Evolutionary conservation across 2,888 invertebrate species (phyloP), one percentile per base, ranked within the genome.

Genomic region (Meliscaeva auricollis): DNA sequence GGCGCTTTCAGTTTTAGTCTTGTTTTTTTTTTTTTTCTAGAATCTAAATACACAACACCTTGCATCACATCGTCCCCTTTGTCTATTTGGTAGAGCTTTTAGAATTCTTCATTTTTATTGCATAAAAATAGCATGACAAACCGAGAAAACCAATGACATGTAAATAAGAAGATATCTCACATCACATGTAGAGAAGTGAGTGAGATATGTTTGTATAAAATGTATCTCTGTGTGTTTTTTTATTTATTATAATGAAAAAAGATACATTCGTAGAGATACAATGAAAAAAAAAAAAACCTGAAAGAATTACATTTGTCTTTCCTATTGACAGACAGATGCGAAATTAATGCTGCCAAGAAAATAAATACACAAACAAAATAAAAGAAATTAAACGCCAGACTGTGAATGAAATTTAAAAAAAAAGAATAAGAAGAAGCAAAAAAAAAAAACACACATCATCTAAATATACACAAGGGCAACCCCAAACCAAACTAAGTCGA

Each of bases 281-380:
- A 52, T 15, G 1, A 46, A 52, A 52, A 22, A 41, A 32, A 44
- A 30, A 13, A 26, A 54, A 60, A 80, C 75, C 68, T 80, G 80
- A 66, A 80, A 72, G 76, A 81, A 80, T 77, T 80, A 80, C 80
- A 73, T 80, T 80, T 81, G 50, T 73, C 66, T 80, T 81, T 85
- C 58, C 50, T 70, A 73, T 81, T 80, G 68, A 81, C 76, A 80
- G 80, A 56, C 76, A 80, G 69, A 81, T 77, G 69, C 54, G 68
- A 85, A 76, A 72, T 64, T 50, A 69, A 38, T 38, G 13, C 15
- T 64, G 54, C 60, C 50, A 62, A 44, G 9, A 26, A 41, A 69
- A 52, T 22, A 35, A 30, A 48, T 26, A 52, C 3, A 52, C 9
- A 17, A 48, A 41, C 44, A 38, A 38, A 50, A 60, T 17, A 60